Evolutionary conservation across 35 echinoderm and acorn worm species (phyloP), one percentile per base, ranked within the genome.

Genomic region (Heliocidaris tuberculata): DNA sequence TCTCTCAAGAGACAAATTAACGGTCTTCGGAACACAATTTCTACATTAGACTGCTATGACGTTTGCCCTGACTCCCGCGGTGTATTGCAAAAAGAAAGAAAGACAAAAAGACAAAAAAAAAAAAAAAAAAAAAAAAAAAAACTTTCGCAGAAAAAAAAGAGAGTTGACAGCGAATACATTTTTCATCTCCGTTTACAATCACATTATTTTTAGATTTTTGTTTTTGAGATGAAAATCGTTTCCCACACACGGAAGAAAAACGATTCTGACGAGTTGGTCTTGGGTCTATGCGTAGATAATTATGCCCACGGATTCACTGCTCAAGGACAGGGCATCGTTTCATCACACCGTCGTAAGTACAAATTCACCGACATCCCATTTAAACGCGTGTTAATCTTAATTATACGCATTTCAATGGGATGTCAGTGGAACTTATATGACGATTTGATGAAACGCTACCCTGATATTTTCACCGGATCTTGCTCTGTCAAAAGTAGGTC

Each of bases 1-100:
- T 48, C 35, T 49, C 91, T 93, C 91, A 52, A 59, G 50, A 59
- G 91, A 93, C 91, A 59, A 93, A 93, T 93, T 93, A 52, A 29
- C 24, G 50, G 50, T 19, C 48, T 50, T 50, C 27, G 48, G 91
- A 59, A 52, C 29, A 30, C 50, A 93, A 93, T 93, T 93, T 93
- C 49, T 93, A 17, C 91, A 93, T 93, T 93, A 29, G 48, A 93
- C 48, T 19, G 91, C 50, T 2, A 31, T 59, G 91, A 93, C 91
- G 91, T 89, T 48, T 89, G 65, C 32, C 87, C 2, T 31, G 31
- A 13, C 87, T 30, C 87, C 87, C 65, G 65, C 65, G 65, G 65
- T 24, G 65, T 27, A 78, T n/a, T 4, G 21, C 2, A n/a, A n/a
- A 78, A 71, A 78, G 17, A 78, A 19, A n/a, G 27, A n/a, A 2